Conservation (phyloP, 1,140 invertebrate species). For the Papilio xuthus region DNA sequence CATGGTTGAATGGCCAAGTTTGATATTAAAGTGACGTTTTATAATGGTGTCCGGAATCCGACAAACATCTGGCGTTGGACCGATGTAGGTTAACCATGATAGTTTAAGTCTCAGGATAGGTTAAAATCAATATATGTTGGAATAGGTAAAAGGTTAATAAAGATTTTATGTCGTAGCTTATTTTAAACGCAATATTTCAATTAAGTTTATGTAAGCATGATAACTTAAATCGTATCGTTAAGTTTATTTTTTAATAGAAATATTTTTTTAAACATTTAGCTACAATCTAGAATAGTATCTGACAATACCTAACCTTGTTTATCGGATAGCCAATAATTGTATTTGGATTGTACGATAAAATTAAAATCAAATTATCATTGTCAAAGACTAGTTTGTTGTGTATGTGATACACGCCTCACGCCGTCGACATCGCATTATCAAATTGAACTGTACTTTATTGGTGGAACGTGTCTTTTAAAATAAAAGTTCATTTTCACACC, state of each 20-base stretch:
- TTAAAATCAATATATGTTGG: neutral
- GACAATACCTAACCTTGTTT: too few species aligned
- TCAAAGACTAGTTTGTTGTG: neutral
- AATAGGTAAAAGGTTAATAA: neutral
- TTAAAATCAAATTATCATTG: neutral
- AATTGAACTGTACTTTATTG: neutral
- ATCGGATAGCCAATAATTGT: too few species aligned
- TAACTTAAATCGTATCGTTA: too few species aligned
- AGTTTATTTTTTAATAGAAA: too few species aligned
- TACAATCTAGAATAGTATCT: too few species aligned
- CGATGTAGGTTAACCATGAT: slow-evolving; percentile 11
- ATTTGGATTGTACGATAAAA: neutral
- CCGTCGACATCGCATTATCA: neutral
- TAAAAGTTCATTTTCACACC: neutral
- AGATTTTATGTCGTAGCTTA: neutral
- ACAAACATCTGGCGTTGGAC: slow-evolving; percentile 16
- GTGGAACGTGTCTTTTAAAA: neutral
- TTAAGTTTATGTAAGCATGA: too few species aligned
- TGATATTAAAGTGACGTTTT: slow-evolving; percentile 14
- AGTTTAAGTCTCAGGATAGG: neutral
- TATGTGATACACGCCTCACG: neutral
- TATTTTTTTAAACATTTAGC: too few species aligned
- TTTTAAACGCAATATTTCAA: too few species aligned
- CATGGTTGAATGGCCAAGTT: neutral
- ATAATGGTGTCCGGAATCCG: neutral